Base-by-base conservation (phyloP, 37 sponge, comb jelly and placozoan species). In the Aphrocallistes beatrix region DNA sequence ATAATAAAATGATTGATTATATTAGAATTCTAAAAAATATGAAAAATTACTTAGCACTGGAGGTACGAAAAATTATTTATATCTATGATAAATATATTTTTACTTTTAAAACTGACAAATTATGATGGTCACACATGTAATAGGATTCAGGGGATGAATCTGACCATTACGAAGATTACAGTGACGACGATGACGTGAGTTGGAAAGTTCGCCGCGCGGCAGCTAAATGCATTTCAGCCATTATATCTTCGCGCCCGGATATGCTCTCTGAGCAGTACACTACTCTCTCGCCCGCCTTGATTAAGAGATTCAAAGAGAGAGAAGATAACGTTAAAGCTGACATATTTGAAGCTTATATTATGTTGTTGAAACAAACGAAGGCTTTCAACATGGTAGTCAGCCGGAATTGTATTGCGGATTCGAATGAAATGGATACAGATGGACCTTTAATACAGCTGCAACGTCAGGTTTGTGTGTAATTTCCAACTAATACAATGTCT, bases 121-220 rank as follows among this genome's bases (percentile, higher is more conserved):
- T n/a, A n/a, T n/a, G n/a, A n/a, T n/a, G n/a, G n/a, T n/a, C n/a
- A n/a, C n/a, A n/a, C n/a, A n/a, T n/a, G n/a, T n/a, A n/a, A 47
- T 60, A 60, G 75, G 75, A 60, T 13, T 60, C 75, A 32, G 75
- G 32, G n/a, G 75, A 60, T 13, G 75, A 60, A 30, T 60, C 10
- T 13, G 91, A 94, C 48, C 89, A 92, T 23, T 95, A 97, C 36
- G 98, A 94, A 86, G 95, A 94, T 51, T 97, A 97, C 88, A 93
- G 93, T 84, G 98, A 97, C 90, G 98, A 97, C 81, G 98, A 97
- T 84, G 98, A 97, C 85, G 90, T 97, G 37, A 97, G 98, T 51
- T 97, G 98, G 98, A 97, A 97, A 84, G 98, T 94, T 38, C 83
- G 95, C 0, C 85, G 95, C 23, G 95, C 95, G 34, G 48, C 95